Percentiles rank a stretch among this genome's conserved stretches.
phyloP scores from a whole-genome alignment of 2,113 vertebrate genomes.

The Nothoprocta perdicaria region DNA sequence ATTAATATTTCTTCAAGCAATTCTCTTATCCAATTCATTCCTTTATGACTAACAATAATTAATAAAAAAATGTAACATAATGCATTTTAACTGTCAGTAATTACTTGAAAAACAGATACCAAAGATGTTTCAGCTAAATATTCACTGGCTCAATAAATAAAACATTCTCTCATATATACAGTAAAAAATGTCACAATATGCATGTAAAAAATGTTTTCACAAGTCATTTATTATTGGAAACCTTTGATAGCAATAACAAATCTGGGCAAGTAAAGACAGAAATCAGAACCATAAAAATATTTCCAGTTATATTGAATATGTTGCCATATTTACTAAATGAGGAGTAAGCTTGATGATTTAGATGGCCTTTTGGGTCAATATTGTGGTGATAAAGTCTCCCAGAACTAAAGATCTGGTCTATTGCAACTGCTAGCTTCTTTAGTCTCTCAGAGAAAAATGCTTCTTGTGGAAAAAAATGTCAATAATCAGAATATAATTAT shows the following conservation, averaged over 20 bases:
- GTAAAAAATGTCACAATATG: background rate
- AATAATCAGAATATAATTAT: conserved; percentile 8
- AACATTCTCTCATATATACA: background rate
- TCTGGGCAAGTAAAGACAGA: background rate
- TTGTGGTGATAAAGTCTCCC: background rate
- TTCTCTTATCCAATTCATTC: accelerated
- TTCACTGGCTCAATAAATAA: background rate
- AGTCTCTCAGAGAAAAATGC: background rate
- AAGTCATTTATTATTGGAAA: background rate
- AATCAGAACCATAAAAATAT: background rate
- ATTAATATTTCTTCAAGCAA: background rate
- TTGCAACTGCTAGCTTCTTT: background rate
- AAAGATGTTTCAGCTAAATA: background rate
- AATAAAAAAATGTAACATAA: background rate
- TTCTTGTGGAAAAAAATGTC: background rate
- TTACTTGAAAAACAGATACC: background rate
- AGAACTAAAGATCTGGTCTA: background rate
- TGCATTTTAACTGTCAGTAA: background rate
- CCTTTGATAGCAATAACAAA: background rate
- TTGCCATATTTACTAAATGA: background rate
- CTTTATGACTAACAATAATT: background rate
- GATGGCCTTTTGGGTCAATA: background rate
- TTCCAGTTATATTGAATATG: background rate
- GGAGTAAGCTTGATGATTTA: background rate
- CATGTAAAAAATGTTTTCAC: background rate